Base-by-base conservation (phyloP, 2,797 vertebrate genomes). In the Cheirogaleus major region DNA sequence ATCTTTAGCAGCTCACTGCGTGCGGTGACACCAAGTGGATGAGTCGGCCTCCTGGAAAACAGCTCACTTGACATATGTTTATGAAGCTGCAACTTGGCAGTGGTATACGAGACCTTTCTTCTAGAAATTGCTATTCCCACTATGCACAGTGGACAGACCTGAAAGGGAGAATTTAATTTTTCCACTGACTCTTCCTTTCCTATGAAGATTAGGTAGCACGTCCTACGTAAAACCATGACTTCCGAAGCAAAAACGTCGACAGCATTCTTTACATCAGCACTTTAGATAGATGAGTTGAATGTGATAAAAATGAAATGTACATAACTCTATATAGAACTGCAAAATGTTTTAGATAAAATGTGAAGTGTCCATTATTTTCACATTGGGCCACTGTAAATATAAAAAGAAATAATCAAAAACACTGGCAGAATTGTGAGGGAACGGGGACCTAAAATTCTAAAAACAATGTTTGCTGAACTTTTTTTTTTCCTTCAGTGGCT, bases 61-160 rank as follows among this genome's bases (percentile, higher is more conserved):
- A 91, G 92, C 95, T 70, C 89, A 4, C 86, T 91, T 50, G 94
- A 81, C 93, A 61, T 27, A 50, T n/a, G 92, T 35, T 70, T 63
- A 27, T 11, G 89, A 35, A 78, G 76, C 84, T 89, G 9, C 55
- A 9, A 38, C 52, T 72, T 82, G 92, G 79, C 83, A 75, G 20
- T 2, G 41, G 59, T 5, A 70, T 18, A 35, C 59, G 10, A 30
- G 52, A 73, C 43, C 79, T 93, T 89, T 76, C 86, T 78, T 94
- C 85, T 69, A 61, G 78, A 97, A 85, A 88, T n/a, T 22, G 35
- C 92, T 52, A 0, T 75, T 30, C 20, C 17, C 17, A 0, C 43
- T 9, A 4, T 45, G 30, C 41, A 20, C 0, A 30, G 35, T 8
- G 70, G 22, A n/a, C 48, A 50, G 48, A 55, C 43, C 50, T 11